Evolutionary conservation across 2,888 invertebrate genomes (phyloP), one percentile per base, ranked within the genome.

Genomic region (Papilio demoleus): DNA sequence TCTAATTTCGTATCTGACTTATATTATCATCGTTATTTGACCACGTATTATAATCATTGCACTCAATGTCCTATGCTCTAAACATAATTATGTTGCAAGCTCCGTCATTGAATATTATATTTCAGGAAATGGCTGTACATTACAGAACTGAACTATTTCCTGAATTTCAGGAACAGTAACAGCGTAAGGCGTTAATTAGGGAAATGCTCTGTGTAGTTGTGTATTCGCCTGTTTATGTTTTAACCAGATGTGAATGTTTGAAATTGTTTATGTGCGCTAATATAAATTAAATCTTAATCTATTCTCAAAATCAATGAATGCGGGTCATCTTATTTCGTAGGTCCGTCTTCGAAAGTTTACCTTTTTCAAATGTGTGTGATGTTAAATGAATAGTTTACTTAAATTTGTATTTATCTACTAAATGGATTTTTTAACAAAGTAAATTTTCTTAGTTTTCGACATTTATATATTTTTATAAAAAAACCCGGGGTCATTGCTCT

Each of bases 81-180:
- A 60, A 53, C 24, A 40, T 60, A 34, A 59, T 68, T 65, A 68
- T 64, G 64, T 60, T 34, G 31, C 60, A 36, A 36, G 36, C 56
- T 31, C 42, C 53, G 22, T 34, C n/a, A 12, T 31, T 22, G 24
- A 65, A 40, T 65, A 69, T 59, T 53, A 42, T 42, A 67, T 65
- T 69, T 61, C 61, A 42, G 68, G 65, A 69, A 69, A 69, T 65
- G 60, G 60, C 64, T 31, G 50, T 64, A 19, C 64, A 65, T 65
- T 69, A 69, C 42, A 42, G 38, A 34, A 50, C 8, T 34, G 22
- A 60, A 36, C 60, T 60, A 36, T 61, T 69, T 69, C 65, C 65
- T 61, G 65, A 69, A 47, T 65, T 38, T 34, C 65, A 36, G 68
- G 19, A 50, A 69, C 34, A 14, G 60, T 65, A 64, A 60, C 42